A percentile compares a stretch with the other conserved stretches of the same genome.
Evolutionary conservation across 2,113 vertebrate genomes (phyloP).

Genomic region (Saguinus imperator): DNA sequence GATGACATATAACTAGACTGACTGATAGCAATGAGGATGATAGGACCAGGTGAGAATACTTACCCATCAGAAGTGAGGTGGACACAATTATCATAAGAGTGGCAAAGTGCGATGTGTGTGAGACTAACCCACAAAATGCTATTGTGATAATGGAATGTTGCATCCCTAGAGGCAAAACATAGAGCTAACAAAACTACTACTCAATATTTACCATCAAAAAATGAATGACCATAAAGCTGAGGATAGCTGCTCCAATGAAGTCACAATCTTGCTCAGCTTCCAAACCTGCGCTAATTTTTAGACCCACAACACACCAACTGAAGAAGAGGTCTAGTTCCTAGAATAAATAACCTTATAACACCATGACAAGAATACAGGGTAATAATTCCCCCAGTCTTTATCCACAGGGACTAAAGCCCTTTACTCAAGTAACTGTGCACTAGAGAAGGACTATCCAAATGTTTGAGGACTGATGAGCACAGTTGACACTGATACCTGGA

Average conservation of each 20-base stretch:
- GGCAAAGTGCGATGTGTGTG: background rate
- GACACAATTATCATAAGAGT: background rate
- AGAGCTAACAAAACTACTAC: background rate
- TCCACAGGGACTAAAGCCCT: background rate
- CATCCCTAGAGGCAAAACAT: background rate
- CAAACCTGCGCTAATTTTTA: conserved; percentile 30
- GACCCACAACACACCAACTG: background rate
- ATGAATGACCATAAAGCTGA: background rate
- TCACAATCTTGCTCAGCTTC: background rate
- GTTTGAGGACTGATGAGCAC: background rate
- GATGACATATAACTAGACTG: background rate
- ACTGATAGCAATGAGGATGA: background rate
- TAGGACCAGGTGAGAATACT: background rate
- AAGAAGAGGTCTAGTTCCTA: background rate
- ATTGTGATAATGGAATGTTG: background rate
- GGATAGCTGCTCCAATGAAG: background rate
- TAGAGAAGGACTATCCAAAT: background rate
- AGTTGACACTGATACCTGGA: background rate
- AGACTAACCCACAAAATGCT: background rate
- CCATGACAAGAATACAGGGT: background rate
- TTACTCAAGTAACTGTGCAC: background rate
- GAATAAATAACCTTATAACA: background rate
- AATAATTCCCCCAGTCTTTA: background rate
- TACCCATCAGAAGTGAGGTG: background rate
- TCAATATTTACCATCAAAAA: background rate